Evolutionary conservation across 2,888 invertebrate genomes (phyloP), one percentile per base, ranked within the genome.

Genomic region (Lissonota sp.): DNA sequence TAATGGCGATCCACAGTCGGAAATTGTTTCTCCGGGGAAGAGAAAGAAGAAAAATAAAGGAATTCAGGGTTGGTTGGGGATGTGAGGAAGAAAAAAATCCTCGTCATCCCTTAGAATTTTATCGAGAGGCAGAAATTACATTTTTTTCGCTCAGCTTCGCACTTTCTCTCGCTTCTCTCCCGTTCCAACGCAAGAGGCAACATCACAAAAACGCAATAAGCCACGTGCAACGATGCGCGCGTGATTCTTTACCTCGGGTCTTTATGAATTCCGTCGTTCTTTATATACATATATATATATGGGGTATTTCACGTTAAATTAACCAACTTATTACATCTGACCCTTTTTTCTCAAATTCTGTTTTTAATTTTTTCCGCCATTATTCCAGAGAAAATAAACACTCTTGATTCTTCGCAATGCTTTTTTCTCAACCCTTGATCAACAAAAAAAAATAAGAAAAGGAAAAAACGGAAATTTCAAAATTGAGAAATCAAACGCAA

Each of bases 121-220:
- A 77, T 77, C 71, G 76, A 72, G 71, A 76, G 72, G 80, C 75
- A 76, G 57, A 76, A 80, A 80, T 76, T 67, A 80, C 53, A 57
- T 67, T 80, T 80, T 75, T 78, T 46, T 51, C 51, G 46, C 55
- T 58, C 70, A 5, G 46, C 8, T 39, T 80, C 37, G 42, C 51
- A 55, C 67, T 26, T 14, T 6, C 37, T 14, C 46, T 40, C 14
- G 39, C 40, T 42, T 10, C 55, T 76, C 64, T 39, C n/a, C 10
- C 4, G n/a, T 6, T n/a, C 58, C 51, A 58, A 16, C 26, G 12
- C 55, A 5, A 5, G 10, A 12, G 12, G 58, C n/a, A 58, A 39
- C 7, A 63, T 72, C 74, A 39, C 74, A 79, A 79, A 82, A 83
- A 82, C 81, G 79, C 76, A 83, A 83, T 76, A 80, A 83, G 80